Conservation (phyloP, 2,113 vertebrate genomes). For the Synodontis membranacea region DNA sequence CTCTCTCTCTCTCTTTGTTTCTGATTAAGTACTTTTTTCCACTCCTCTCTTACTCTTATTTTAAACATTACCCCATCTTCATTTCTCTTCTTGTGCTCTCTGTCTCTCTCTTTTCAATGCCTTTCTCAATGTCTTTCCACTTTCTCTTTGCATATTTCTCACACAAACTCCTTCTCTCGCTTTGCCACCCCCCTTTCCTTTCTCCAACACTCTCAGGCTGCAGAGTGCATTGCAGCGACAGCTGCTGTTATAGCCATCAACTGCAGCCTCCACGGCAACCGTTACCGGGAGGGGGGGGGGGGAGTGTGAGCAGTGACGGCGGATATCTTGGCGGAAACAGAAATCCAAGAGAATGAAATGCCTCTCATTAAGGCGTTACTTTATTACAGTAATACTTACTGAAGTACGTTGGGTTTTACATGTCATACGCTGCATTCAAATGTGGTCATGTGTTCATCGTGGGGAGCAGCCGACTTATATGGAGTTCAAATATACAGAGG, state of each 20-base stretch:
- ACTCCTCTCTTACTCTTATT: slow-evolving; percentile 48
- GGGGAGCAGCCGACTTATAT: neutral
- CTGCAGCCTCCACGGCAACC: slow-evolving; percentile 57
- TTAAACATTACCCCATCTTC: neutral
- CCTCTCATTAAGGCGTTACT: neutral
- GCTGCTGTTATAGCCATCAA: slow-evolving; percentile 58
- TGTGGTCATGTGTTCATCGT: too few species aligned
- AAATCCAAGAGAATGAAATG: neutral
- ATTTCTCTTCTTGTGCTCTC: neutral
- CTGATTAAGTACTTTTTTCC: slow-evolving; percentile 31
- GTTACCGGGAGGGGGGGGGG: slow-evolving; percentile 49
- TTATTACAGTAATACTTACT: neutral
- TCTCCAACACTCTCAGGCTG: slow-evolving; percentile 31
- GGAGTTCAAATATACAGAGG: neutral
- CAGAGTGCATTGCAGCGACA: slow-evolving; percentile 58
- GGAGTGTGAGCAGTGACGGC: slow-evolving; percentile 28
- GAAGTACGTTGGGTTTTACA: too few species aligned
- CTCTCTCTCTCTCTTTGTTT: neutral
- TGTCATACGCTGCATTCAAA: neutral
- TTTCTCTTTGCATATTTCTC: slow-evolving; percentile 33
- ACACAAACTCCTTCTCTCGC: neutral
- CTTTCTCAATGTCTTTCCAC: slow-evolving; percentile 38
- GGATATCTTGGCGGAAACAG: slow-evolving; percentile 7
- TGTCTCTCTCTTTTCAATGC: slow-evolving; percentile 10
- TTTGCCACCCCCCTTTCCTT: slow-evolving; percentile 6